Conservation (phyloP, 2,797 vertebrate species). For the Fratercula arctica region DNA sequence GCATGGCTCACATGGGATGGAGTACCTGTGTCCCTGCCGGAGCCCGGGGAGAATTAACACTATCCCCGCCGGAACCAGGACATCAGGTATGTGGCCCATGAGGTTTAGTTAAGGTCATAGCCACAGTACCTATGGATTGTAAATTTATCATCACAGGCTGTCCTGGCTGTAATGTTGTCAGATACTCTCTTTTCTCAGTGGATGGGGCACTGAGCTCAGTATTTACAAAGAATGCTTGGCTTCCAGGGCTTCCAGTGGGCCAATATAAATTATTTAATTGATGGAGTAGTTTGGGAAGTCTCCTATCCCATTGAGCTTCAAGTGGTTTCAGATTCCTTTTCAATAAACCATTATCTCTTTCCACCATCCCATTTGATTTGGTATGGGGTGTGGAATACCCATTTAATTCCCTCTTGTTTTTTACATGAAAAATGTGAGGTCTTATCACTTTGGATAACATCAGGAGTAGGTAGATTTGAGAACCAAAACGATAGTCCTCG, state of each 20-base stretch:
- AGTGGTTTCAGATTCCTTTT: background rate
- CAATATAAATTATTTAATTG: background rate
- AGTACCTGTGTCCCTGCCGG: no score
- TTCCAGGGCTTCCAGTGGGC: background rate
- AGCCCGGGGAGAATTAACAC: no score
- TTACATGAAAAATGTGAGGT: no score
- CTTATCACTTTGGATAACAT: no score
- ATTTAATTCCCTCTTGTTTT: no score
- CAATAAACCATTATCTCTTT: background rate
- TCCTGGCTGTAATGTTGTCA: background rate
- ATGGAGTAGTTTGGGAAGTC: background rate
- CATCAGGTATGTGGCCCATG: background rate
- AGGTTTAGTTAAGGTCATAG: background rate
- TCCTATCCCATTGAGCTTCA: background rate
- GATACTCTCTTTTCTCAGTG: background rate
- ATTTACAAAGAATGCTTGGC: background rate
- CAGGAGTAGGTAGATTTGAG: no score
- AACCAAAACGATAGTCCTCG: no score
- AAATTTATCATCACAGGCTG: background rate
- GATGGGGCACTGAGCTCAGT: background rate
- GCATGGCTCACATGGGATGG: no score
- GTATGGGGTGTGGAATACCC: no score
- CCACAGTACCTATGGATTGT: background rate
- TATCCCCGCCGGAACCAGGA: no score
- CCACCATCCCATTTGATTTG: no score